Evolutionary conservation across 2,797 vertebrate genomes (phyloP), one percentile per base, ranked within the genome.

Genomic region (Rachycentron canadum): DNA sequence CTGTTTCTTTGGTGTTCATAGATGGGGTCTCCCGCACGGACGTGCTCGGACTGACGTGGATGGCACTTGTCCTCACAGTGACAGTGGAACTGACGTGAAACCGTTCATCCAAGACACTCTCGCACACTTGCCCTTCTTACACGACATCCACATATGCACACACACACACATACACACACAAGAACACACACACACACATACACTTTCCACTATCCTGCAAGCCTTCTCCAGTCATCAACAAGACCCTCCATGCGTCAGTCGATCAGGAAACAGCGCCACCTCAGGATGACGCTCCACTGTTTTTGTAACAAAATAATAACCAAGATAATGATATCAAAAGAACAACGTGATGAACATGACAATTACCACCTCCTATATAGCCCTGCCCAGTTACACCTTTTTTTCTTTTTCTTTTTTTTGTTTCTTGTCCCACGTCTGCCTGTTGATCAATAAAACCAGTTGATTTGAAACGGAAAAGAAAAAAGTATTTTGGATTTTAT

Each of bases 71-170:
- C 93, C 94, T 99, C 89, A 98, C 97, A 99, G 97, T 97, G 93
- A 96, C 96, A 79, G 94, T 95, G 93, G 97, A 97, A 88, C 94
- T 99, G 93, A 99, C 97, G 97, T 99, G 97, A 99, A 88, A 84
- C 56, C 72, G 60, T 76, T 86, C 77, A 74, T 66, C 64, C 64
- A 49, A 84, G 84, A 86, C 87, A 72, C 65, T 64, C 72, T 61
- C 67, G 21, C 67, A 53, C 76, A 75, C 63, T 76, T 53, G 70
- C 55, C 52, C 82, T 78, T 79, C 78, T 58, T 49, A 79, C 79
- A 66, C 68, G 36, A 85, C 81, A 82, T 66, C 66, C 68, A 78
- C 86, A 69, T 34, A 69, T 32, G 38, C 52, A 60, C 75, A 77
- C 58, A 70, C 59, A 79, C 52, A 69, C 75, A 86, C 81, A 73